A percentile compares a stretch with the other conserved stretches of the same genome.
Conservation (phyloP, 2,113 vertebrate species). For the Laticauda colubrina region DNA sequence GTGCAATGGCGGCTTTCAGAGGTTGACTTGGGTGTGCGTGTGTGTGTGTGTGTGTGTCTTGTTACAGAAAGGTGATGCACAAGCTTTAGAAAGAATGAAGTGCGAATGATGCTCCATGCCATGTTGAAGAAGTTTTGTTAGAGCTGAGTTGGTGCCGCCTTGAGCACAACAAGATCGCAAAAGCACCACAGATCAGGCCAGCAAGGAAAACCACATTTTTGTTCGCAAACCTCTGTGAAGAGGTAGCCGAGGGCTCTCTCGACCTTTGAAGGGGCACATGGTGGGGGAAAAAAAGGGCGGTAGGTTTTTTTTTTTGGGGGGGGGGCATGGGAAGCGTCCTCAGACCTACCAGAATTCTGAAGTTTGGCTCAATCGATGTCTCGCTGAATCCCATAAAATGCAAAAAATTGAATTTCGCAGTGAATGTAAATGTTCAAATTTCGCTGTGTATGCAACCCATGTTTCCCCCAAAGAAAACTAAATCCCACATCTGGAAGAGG, state of each 20-base stretch:
- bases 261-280: not conserved
- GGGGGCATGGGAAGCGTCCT: not conserved
- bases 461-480: too few species aligned
- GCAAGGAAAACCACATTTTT: not conserved
- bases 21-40: not conserved
- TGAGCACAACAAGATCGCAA: not conserved
- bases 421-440: too few species aligned
- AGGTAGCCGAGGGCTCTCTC: not conserved
- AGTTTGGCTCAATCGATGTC: not conserved
- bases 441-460: too few species aligned
- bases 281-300: not conserved
- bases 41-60: too few species aligned
- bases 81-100: not conserved
- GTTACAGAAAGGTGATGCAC: not conserved
- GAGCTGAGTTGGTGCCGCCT: not conserved
- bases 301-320: too few species aligned
- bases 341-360: not conserved
- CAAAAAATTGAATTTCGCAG: too few species aligned
- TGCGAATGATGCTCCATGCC: not conserved
- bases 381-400: too few species aligned
- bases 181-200: not conserved
- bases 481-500: too few species aligned
- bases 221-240: too few species aligned
- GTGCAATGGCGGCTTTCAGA: not conserved
- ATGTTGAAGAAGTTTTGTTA: not conserved